Conservation (phyloP, 1,140 invertebrate genomes). For the Paraescarpia echinospica region DNA sequence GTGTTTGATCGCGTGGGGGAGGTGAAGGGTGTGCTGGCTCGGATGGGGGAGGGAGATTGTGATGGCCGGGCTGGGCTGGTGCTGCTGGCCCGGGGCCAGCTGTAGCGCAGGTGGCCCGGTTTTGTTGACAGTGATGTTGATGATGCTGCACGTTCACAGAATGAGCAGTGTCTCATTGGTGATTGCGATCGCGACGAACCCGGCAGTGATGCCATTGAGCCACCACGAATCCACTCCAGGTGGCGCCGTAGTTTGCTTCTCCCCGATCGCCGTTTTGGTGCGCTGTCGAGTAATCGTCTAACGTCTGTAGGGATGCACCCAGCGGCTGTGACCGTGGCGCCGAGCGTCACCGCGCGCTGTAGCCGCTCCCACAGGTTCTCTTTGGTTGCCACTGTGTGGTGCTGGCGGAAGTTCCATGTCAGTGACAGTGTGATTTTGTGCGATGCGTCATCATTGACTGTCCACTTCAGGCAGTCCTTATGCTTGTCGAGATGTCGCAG, state of each 20-base stretch:
- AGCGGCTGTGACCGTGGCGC: neutral
- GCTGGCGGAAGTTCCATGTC: conserved; percentile 24
- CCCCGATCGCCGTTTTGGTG: neutral
- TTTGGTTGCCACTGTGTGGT: conserved; percentile 12
- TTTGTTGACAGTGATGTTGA: conserved; percentile 7
- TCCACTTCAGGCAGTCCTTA: conserved; percentile 31
- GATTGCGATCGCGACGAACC: neutral
- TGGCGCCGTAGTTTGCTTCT: neutral
- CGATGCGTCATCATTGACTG: conserved; percentile 17
- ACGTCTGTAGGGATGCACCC: neutral
- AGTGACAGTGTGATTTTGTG: conserved; percentile 28
- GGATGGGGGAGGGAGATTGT: neutral
- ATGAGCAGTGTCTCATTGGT: neutral
- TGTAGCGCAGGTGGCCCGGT: conserved; percentile 13
- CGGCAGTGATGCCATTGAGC: neutral
- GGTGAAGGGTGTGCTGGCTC: neutral
- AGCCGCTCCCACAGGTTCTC: conserved; percentile 25
- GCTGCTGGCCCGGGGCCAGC: conserved; percentile 2
- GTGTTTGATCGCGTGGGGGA: neutral
- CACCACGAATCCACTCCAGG: neutral
- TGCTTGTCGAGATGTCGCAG: conserved; percentile 25
- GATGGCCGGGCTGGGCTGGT: neutral
- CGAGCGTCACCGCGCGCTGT: conserved; percentile 23
- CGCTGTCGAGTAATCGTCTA: neutral
- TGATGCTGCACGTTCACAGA: conserved; percentile 10